Evolutionary conservation across 2,113 vertebrate species (phyloP), one percentile per base, ranked within the genome.

Genomic region (Aleadryas rufinucha): DNA sequence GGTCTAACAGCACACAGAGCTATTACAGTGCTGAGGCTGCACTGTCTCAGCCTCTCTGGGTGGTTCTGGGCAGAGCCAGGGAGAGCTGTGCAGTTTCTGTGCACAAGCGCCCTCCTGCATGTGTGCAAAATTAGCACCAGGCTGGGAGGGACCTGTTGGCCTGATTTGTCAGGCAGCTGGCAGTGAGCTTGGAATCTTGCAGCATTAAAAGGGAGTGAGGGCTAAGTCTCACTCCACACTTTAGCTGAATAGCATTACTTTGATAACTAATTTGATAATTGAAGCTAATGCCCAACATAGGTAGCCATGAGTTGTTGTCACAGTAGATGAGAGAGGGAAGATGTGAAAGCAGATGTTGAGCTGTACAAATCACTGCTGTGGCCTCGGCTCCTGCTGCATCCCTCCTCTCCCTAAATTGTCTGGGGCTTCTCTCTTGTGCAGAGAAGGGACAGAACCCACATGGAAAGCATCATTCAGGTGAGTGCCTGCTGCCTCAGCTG

Each of bases 381-480:
- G 21, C 56, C 61, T 60, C 28, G 22, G 31, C 45, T 54, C 10
- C 33, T 47, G 82, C 18, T 3, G 1, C 33, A 23, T 72, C 45
- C 13, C 42, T 74, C 11, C 50, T 11, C 27, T n/a, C 59, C n/a
- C 28, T 21, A 21, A 41, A 57, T 10, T 1, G 2, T 2, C 1
- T 0, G 15, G 35, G 30, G 3, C 8, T 49, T 61, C 13, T 33
- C 9, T 35, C 21, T 4, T 3, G 13, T 10, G 28, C 1, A 7
- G 23, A 14, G 42, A 49, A 79, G 20, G 12, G 14, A 11, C 53
- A 69, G 10, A 74, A 42, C 6, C 7, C 49, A 39, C 33, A 11
- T 0, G 3, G 18, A 64, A n/a, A 85, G 8, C 0, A 2, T 9
- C 17, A 4, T 6, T 31, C 22, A 31, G 22, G 11, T 21, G 21